Conservation (phyloP, 2,113 vertebrate species). For the Stomatorhinus ivindoensis region DNA sequence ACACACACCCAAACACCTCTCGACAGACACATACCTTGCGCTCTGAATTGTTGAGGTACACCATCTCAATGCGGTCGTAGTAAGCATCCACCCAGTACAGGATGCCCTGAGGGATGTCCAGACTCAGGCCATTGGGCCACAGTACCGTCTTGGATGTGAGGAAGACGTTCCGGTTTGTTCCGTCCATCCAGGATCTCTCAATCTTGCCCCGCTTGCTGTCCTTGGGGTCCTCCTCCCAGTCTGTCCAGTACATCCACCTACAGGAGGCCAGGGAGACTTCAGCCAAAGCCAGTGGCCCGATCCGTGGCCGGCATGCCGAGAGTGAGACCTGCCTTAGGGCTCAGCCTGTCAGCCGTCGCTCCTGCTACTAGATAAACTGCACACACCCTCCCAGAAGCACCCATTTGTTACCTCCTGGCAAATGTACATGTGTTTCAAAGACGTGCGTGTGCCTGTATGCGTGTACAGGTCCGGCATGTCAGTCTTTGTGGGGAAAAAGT, state of each 20-base stretch:
- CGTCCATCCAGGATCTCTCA: constrained; percentile 95
- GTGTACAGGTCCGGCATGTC: neutral
- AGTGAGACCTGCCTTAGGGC: neutral
- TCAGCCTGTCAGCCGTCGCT: neutral
- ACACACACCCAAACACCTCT: neutral
- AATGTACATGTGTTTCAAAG: neutral
- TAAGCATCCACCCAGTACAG: constrained; percentile 98
- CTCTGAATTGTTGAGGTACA: constrained; percentile 82
- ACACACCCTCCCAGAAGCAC: neutral
- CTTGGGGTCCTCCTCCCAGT: constrained; percentile 96
- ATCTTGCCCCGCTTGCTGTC: constrained; percentile 92
- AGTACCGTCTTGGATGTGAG: constrained; percentile 89
- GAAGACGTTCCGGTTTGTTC: constrained; percentile 81
- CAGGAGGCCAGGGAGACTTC: neutral
- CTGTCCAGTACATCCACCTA: constrained; percentile 98
- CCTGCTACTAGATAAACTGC: neutral
- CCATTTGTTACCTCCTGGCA: neutral
- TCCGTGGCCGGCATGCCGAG: neutral
- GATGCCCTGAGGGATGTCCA: constrained; percentile 83
- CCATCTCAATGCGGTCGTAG: constrained; percentile 90
- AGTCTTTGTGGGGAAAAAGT: neutral
- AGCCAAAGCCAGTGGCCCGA: neutral
- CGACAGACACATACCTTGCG: constrained; percentile 61
- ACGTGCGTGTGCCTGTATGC: neutral
- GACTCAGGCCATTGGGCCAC: constrained; percentile 92